Base-by-base conservation (phyloP, 2,113 vertebrate genomes). In the Pangasianodon hypophthalmus region DNA sequence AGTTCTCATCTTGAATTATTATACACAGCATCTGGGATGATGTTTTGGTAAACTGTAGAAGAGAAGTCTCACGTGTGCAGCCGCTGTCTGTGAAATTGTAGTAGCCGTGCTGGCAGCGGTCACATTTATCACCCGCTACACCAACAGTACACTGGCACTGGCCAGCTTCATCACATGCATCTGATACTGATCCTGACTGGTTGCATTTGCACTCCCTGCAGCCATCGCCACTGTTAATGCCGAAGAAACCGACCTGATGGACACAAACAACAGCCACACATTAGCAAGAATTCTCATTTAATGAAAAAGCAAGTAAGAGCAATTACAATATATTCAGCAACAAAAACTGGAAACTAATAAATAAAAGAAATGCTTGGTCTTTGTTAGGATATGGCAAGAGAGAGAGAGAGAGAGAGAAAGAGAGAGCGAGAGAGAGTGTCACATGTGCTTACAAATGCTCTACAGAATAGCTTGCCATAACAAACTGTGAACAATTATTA, bases 171-270 rank as follows among this genome's bases (percentile, higher is more conserved):
- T 93, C 90, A 92, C 98, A 99, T 71, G 93, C 95, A 19, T 94
- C 89, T 0, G 97, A 97, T 14, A 94, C 3, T 0, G 98, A 97
- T 85, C 97, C 97, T 8, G 93, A 91, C 0, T 87, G n/a, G 88
- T 91, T 97, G 94, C 98, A 99, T 93, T 94, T 92, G 89, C 98
- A 99, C 62, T 95, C 92, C 88, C 64, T 0, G 5, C 98, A 99
- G 91, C 97, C 97, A 19, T 73, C 90, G 0, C 95, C 96, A 37
- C 92, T 89, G 79, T 85, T 94, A 86, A 98, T 91, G 2, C 97
- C 97, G 0, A 97, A 97, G 93, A 96, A 97, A 41, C 98, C 97
- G 0, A 86, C 86, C 98, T 99, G 93, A 50, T n/a, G 90, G 82
- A 92, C 6, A 56, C 32, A 90, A 81, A 89, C 83, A 90, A 1